A percentile compares a stretch with the other conserved stretches of the same genome.
phyloP scores from a whole-genome alignment of 2,888 invertebrate genomes.

The Selenia dentaria region DNA sequence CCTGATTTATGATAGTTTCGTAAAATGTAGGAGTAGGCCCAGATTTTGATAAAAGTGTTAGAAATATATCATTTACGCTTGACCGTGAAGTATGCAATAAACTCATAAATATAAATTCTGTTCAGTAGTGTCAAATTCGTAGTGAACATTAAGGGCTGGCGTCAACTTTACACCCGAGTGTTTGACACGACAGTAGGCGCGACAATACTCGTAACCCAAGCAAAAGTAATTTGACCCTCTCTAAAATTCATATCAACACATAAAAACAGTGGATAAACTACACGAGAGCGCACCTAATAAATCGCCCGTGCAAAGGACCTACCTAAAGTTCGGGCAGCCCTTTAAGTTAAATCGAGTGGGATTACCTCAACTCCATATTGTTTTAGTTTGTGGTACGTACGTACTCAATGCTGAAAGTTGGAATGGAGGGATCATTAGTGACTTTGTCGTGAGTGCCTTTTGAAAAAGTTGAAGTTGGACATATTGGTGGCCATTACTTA shows the following conservation, averaged over 20 bases:
- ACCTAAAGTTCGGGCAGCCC: constrained; percentile 25
- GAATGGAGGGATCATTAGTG: constrained; percentile 24
- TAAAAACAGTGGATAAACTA: constrained; percentile 24
- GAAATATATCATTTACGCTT: too few relatives aligned
- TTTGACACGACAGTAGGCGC: too few relatives aligned
- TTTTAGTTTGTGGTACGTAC: constrained; percentile 37
- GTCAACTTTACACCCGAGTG: too few relatives aligned
- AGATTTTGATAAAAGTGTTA: too few relatives aligned
- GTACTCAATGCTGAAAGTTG: constrained; percentile 23
- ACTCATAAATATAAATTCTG: too few relatives aligned
- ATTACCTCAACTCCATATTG: constrained; percentile 38
- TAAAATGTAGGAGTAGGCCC: too few relatives aligned
- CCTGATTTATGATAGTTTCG: too few relatives aligned
- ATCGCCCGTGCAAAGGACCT: constrained; percentile 31
- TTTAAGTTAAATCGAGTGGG: constrained; percentile 43
- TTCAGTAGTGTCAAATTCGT: too few relatives aligned
- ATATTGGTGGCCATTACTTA: too few relatives aligned
- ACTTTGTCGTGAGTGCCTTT: constrained; percentile 5
- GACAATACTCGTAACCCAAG: too few relatives aligned
- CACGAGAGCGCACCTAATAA: constrained; percentile 31
- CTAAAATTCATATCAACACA: constrained; percentile 23
- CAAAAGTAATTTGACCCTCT: background rate
- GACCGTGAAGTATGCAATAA: too few relatives aligned
- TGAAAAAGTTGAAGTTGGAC: constrained; percentile 16
- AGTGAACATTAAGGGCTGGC: too few relatives aligned